Base-by-base conservation (phyloP, 1,140 invertebrate genomes). In the Drosophila persimilis region DNA sequence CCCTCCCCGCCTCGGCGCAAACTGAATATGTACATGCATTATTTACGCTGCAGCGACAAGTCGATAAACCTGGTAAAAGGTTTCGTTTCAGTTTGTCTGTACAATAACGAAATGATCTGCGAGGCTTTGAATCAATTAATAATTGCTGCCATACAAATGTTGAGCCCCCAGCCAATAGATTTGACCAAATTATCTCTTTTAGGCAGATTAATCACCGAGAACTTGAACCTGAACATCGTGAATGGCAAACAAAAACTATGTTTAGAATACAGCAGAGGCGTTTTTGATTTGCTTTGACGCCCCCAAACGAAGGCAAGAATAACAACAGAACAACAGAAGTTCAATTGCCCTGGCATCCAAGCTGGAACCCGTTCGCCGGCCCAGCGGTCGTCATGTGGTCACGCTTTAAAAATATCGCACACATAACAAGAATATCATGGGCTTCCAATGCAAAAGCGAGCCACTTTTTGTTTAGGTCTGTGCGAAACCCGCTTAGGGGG, bases 401-500 rank as follows among this genome's bases (percentile, higher is more conserved):
- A 86, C 83, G 83, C 78, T 86, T 86, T 79, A 88, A 83, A 86
- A 88, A 88, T 86, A 88, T 54, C 50, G 44, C 64, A 57, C 59
- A 52, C 47, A 58, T 17, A 56, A 67, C 48, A 73, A 80, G 63
- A 65, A 50, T 57, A 60, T 46, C 48, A 26, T 39, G 26, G 35
- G 13, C 51, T 65, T 86, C 60, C 65, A 73, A 66, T 31, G 77
- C 67, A 50, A 78, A 83, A 65, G 20, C 20, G 5, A 26, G 61
- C 54, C 29, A 29, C 55, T 45, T 67, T 61, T 54, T 61, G 31
- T 61, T 57, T 50, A 8, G 57, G 35, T 51, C 58, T 64, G 43
- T 20, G 13, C 39, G 29, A 71, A 74, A 50, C 48, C 51, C 48
- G 45, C 45, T 62, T 69, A 61, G n/a, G 52, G 45, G 41, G 24